Percentiles rank a stretch among this genome's conserved stretches.
phyloP scores from a whole-genome alignment of 2,888 invertebrate genomes.

The Congeria kusceri region DNA sequence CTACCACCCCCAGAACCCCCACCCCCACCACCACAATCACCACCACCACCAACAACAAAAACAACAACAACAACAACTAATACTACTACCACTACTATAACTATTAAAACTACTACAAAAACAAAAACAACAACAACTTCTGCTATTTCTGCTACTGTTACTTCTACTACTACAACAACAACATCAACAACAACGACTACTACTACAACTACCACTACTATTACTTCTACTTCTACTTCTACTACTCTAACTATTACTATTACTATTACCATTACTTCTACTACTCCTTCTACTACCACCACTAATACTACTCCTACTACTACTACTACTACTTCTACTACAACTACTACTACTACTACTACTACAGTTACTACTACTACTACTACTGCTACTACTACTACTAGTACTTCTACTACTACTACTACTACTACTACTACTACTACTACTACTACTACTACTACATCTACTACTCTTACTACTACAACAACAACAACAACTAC shows the following conservation, averaged over 20 bases:
- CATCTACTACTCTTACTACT: slow-evolving; percentile 8
- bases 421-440: slow-evolving; percentile 20
- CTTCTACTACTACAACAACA: no score
- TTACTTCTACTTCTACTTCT: no score
- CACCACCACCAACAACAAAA: no score
- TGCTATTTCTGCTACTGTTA: no score
- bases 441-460: slow-evolving; percentile 25
- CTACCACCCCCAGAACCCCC: no score
- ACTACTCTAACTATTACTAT: no score
- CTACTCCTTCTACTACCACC: background rate
- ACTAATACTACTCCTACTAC: slow-evolving; percentile 15
- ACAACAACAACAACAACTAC: slow-evolving; percentile 13
- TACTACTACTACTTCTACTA: slow-evolving; percentile 9
- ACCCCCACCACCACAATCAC: no score
- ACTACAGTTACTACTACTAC: slow-evolving; percentile 29
- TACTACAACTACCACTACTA: no score
- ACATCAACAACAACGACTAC: background rate
- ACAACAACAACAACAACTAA: no score
- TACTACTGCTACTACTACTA: slow-evolving; percentile 27
- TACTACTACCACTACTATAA: no score
- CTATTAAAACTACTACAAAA: no score
- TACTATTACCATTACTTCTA: slow-evolving; percentile 5
- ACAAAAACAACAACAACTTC: no score
- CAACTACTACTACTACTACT: slow-evolving; percentile 18
- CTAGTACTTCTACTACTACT: slow-evolving; percentile 24